Evolutionary conservation across 2,113 vertebrate species (phyloP).

Genomic region (Tachycineta bicolor): DNA sequence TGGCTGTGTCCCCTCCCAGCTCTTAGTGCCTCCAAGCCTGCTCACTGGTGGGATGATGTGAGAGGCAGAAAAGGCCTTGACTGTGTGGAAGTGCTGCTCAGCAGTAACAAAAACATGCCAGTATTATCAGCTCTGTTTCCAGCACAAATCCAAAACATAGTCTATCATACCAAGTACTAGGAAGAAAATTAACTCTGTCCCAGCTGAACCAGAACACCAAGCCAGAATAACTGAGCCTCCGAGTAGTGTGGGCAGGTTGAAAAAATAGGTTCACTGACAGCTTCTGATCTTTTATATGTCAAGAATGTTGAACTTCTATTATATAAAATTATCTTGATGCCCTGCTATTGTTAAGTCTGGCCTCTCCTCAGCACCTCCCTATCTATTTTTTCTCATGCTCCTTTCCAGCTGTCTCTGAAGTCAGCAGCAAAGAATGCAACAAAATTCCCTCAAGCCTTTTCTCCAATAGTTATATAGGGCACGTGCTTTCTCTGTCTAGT

Average conservation of each 20-base stretch:
- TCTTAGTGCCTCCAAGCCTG: background rate
- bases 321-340: background rate
- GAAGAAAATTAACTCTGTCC: background rate
- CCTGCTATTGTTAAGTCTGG: background rate
- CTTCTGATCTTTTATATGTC: background rate
- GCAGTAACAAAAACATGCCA: background rate
- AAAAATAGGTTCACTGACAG: background rate
- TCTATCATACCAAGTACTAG: background rate
- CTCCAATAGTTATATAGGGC: background rate
- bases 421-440: background rate
- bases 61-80: background rate
- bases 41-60: background rate
- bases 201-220: background rate
- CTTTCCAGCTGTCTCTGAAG: background rate
- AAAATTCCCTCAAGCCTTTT: background rate
- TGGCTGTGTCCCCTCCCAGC: background rate
- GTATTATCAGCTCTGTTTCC: background rate
- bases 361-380: background rate
- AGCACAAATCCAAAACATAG: background rate
- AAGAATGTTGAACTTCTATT: background rate
- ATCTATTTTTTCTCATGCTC: background rate
- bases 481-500: background rate
- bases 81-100: background rate
- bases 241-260: background rate
- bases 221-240: background rate